Evolutionary conservation across 2,113 vertebrate species (phyloP).

Genomic region (Petroica traversi): DNA sequence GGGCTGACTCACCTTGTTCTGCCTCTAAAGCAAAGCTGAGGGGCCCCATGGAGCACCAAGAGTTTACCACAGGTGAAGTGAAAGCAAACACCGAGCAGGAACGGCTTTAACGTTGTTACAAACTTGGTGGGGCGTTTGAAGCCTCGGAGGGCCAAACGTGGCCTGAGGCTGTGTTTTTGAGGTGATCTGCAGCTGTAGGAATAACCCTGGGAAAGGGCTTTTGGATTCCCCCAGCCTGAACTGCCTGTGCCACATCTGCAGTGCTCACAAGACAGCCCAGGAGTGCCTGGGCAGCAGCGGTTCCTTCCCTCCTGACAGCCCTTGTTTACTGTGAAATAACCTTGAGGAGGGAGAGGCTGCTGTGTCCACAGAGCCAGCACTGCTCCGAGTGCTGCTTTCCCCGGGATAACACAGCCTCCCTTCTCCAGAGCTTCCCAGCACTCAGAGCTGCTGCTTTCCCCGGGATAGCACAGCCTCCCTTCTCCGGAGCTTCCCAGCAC

Average conservation of each 20-base stretch:
- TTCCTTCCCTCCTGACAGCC: not conserved
- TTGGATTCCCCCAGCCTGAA: not conserved
- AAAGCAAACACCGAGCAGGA: not conserved
- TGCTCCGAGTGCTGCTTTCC: not conserved
- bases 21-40: not conserved
- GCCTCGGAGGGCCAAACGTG: not conserved
- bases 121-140: not conserved
- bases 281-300: not conserved
- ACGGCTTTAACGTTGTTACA: rapidly evolving
- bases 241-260: not conserved
- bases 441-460: not conserved
- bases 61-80: not conserved
- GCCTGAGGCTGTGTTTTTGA: not conserved
- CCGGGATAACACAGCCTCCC: not conserved
- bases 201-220: not conserved
- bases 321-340: slow-evolving; percentile 36
- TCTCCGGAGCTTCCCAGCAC: not conserved
- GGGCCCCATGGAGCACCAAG: rapidly evolving
- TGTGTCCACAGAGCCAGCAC: not conserved
- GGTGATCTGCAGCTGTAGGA: not conserved
- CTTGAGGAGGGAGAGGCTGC: not conserved
- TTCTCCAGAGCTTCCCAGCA: not conserved
- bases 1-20: not conserved
- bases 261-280: not conserved
- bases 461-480: too few species aligned